Evolutionary conservation across 2,113 vertebrate genomes (phyloP).

Genomic region (Artemisiospiza belli): DNA sequence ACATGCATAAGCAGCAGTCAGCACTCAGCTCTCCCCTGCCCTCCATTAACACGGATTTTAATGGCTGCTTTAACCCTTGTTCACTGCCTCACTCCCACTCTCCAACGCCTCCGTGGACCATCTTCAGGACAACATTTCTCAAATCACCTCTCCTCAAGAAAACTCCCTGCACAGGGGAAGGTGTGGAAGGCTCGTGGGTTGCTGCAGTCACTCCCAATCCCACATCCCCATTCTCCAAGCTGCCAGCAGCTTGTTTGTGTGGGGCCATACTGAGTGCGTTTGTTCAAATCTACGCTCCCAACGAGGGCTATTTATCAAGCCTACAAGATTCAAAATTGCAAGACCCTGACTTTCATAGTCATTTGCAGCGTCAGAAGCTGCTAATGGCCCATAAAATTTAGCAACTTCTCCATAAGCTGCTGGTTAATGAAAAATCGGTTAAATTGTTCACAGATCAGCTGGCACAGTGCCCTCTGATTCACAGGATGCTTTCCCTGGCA

Average conservation of each 20-base stretch:
- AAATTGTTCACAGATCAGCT: constrained; percentile 73
- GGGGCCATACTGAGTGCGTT: neutral
- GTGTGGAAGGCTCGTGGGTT: neutral
- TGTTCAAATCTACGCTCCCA: neutral
- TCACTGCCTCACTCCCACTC: neutral
- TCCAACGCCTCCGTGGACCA: fast-evolving
- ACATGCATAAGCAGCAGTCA: neutral
- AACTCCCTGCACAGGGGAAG: neutral
- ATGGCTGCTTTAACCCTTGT: neutral
- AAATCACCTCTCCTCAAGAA: neutral
- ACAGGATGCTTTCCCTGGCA: constrained; percentile 36
- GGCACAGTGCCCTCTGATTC: constrained; percentile 53
- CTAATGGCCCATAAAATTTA: constrained; percentile 79
- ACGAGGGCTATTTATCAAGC: constrained; percentile 62
- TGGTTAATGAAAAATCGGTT: constrained; percentile 77
- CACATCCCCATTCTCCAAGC: fast-evolving
- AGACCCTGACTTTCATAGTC: constrained; percentile 66
- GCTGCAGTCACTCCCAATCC: neutral
- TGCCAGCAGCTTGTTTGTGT: neutral
- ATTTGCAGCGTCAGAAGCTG: constrained; percentile 69
- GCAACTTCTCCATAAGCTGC: constrained; percentile 75
- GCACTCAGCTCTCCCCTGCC: neutral
- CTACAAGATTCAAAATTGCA: constrained; percentile 61
- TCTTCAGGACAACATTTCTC: neutral
- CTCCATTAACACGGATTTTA: neutral